Percentiles rank a stretch among this genome's conserved stretches.
Evolutionary conservation across 1,140 invertebrate genomes (phyloP).

Genomic region (Bombyx mori): ASM3026992v2 NC_085112.1:8648001-8648500

Average conservation of each 20-base stretch:
- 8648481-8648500: not conserved
- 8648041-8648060: no score
- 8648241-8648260: slow-evolving; percentile 21
- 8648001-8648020: no score
- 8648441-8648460: not conserved
- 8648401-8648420: slow-evolving; percentile 33
- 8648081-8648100: no score
- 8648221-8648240: no score
- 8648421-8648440: not conserved
- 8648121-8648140: no score
- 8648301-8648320: slow-evolving; percentile 30
- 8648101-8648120: no score
- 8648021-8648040: no score
- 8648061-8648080: no score
- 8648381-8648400: slow-evolving; percentile 50
- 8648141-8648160: no score
- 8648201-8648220: no score
- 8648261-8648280: slow-evolving; percentile 33
- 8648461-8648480: not conserved
- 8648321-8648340: slow-evolving; percentile 51
- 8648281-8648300: slow-evolving; percentile 30
- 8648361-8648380: slow-evolving; percentile 55
- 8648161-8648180: no score
- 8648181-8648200: no score
- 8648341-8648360: slow-evolving; percentile 32